These are phyloP conservation scores for Hemiprocne comata DNA, from an alignment of 2,113 vertebrate species.

Conservation along the genomic window DNA sequence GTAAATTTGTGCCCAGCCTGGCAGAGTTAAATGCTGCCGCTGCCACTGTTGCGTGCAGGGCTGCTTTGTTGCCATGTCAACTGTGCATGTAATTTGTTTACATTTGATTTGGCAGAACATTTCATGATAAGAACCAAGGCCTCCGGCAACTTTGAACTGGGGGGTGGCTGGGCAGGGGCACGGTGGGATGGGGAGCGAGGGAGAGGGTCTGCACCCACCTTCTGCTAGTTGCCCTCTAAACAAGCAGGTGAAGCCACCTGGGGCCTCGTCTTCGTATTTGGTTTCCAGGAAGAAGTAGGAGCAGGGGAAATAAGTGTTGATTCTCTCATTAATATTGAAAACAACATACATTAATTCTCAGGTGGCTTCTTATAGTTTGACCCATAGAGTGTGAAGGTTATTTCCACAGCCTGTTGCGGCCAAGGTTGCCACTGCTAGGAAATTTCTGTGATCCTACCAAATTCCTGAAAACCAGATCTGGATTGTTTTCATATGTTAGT, in stretches of 20 bases:
- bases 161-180: background rate
- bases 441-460: background rate
- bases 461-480: background rate
- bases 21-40: constrained; percentile 45
- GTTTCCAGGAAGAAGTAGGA: background rate
- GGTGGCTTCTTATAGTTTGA: background rate
- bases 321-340: background rate
- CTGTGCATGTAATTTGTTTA: constrained; percentile 77
- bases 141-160: constrained; percentile 63
- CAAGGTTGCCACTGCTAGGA: background rate
- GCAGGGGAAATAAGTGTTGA: background rate
- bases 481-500: background rate
- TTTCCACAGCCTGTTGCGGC: background rate
- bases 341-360: background rate
- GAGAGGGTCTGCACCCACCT: background rate
- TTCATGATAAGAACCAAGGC: constrained; percentile 73
- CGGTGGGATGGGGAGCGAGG: rapidly evolving
- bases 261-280: background rate
- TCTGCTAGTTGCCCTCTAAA: background rate
- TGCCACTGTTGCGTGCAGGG: constrained; percentile 32
- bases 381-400: background rate
- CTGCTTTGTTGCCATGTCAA: constrained; percentile 76
- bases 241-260: rapidly evolving
- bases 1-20: constrained; percentile 49
- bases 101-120: constrained; percentile 73